Evolutionary conservation across 2,797 vertebrate genomes (phyloP).

Genomic region (Betta splendens): DNA sequence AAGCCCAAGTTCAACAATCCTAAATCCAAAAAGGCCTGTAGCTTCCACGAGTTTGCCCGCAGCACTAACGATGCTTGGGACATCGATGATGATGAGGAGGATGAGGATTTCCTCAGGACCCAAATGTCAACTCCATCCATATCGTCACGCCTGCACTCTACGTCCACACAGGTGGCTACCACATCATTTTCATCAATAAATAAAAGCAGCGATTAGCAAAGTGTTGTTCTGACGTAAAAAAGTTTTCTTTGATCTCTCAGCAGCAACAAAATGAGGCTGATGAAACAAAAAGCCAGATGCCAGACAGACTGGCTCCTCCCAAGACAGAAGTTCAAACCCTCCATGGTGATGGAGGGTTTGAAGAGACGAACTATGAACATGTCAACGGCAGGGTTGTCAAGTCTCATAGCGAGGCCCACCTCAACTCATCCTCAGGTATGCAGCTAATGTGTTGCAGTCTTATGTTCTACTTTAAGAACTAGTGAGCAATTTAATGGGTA

Average conservation of each 20-base stretch:
- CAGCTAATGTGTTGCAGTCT: background rate
- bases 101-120: constrained; percentile 77
- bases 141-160: constrained; percentile 44
- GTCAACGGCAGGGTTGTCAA: constrained; percentile 89
- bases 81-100: constrained; percentile 92
- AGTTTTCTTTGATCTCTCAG: constrained; percentile 9
- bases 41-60: constrained; percentile 95
- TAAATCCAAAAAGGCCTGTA: constrained; percentile 93
- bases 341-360: constrained; percentile 76
- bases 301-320: constrained; percentile 76
- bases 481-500: constrained; percentile 29
- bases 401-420: constrained; percentile 90
- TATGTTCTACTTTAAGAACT: constrained; percentile 9
- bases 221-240: background rate
- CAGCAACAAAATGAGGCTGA: constrained; percentile 24
- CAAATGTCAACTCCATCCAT: constrained; percentile 36
- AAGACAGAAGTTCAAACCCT: constrained; percentile 69
- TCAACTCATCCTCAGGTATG: constrained; percentile 88
- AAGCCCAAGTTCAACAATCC: constrained; percentile 83
- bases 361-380: constrained; percentile 66
- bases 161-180: constrained; percentile 36
- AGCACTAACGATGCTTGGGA: constrained; percentile 98
- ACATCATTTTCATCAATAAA: background rate
- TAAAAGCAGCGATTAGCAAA: background rate
- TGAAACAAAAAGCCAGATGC: constrained; percentile 72